These are phyloP conservation scores for Carassius auratus DNA, from an alignment of 2,113 vertebrate species.

Conservation along the genomic window DNA sequence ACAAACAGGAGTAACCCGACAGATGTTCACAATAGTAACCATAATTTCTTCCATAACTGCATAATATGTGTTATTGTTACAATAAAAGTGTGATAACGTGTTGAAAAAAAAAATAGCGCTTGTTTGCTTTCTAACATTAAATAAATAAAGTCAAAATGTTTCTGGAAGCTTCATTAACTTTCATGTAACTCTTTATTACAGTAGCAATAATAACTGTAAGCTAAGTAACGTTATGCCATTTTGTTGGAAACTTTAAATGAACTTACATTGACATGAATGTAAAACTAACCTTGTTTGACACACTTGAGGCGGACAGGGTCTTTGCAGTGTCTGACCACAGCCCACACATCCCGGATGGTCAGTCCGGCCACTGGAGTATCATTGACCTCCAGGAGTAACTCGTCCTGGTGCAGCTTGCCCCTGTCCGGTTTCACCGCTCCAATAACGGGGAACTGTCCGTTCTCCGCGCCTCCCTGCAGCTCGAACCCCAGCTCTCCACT, in stretches of 20 bases:
- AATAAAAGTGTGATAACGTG: background rate
- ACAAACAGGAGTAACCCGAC: background rate
- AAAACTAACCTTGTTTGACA: slow-evolving; percentile 91
- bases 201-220: no score
- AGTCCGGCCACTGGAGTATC: slow-evolving; percentile 95
- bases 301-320: slow-evolving; percentile 95
- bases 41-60: background rate
- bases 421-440: slow-evolving; percentile 86
- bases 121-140: background rate
- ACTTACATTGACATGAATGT: background rate
- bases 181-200: no score
- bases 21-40: background rate
- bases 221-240: background rate
- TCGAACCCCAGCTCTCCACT: slow-evolving; percentile 88
- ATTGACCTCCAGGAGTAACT: slow-evolving; percentile 95
- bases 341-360: slow-evolving; percentile 92
- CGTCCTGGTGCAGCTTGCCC: slow-evolving; percentile 82
- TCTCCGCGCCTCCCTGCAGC: slow-evolving; percentile 92
- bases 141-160: no score
- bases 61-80: background rate
- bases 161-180: no score
- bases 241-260: background rate
- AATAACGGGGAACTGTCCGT: slow-evolving; percentile 91
- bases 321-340: slow-evolving; percentile 94
- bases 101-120: background rate